Percentiles rank a stretch among this genome's conserved stretches.
Conservation (phyloP, 1,140 invertebrate genomes). For the Paraescarpia echinospica region DNA sequence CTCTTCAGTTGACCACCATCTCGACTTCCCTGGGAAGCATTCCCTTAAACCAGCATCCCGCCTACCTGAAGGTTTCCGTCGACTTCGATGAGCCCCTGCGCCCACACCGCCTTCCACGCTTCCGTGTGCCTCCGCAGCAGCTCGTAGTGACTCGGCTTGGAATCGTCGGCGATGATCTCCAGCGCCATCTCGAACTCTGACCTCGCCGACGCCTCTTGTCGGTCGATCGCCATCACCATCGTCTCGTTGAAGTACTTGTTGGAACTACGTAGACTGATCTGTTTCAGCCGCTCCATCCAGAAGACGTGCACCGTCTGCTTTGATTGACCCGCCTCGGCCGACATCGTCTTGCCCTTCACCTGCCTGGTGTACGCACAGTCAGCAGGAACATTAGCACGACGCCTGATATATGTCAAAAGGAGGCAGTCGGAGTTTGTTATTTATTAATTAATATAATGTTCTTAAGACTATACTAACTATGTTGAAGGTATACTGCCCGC, state of each 20-base stretch:
- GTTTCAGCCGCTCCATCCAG: conserved; percentile 20
- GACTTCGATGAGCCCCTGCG: conserved; percentile 22
- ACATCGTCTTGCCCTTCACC: conserved; percentile 17
- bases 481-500: too few species aligned
- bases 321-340: conserved; percentile 14
- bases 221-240: conserved; percentile 29
- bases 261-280: conserved; percentile 21
- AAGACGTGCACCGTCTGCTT: conserved; percentile 19
- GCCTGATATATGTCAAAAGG: too few species aligned
- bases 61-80: conserved; percentile 14
- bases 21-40: too few species aligned
- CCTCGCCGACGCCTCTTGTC: conserved; percentile 25
- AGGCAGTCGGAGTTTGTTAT: too few species aligned
- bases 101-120: conserved; percentile 27
- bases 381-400: not conserved
- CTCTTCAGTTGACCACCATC: too few species aligned
- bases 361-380: not conserved
- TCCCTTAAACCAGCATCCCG: too few species aligned
- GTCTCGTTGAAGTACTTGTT: conserved; percentile 21
- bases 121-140: conserved; percentile 9
- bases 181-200: conserved; percentile 25
- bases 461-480: too few species aligned
- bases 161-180: not conserved
- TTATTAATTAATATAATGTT: too few species aligned
- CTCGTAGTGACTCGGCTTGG: conserved; percentile 9